These are phyloP conservation scores for Xanthia icteritia DNA, from an alignment of 2,888 invertebrate genomes.

Conservation along the genomic window DNA sequence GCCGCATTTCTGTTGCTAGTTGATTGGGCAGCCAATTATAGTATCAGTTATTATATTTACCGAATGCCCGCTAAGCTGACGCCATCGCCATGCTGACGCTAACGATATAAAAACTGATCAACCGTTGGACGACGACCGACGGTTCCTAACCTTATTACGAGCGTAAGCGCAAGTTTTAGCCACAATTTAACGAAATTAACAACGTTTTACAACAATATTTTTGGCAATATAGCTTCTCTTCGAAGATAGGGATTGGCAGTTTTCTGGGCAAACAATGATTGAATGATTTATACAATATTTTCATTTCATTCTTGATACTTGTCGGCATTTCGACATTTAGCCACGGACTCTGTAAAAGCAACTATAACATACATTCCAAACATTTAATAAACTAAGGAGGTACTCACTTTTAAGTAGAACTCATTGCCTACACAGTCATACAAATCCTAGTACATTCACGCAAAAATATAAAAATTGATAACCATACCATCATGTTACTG, in stretches of 20 bases:
- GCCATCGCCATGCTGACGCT: neutral
- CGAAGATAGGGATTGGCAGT: neutral
- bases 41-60: neutral
- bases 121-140: neutral
- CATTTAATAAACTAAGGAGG: neutral
- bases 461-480: constrained; percentile 39
- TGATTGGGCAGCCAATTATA: neutral
- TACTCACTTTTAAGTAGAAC: neutral
- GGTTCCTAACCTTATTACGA: constrained; percentile 11
- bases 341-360: neutral
- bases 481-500: constrained; percentile 38
- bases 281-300: neutral
- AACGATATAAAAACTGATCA: constrained; percentile 24
- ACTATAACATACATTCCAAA: neutral
- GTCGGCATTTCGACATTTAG: neutral
- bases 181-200: neutral
- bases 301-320: neutral
- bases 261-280: neutral
- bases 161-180: neutral
- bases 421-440: neutral
- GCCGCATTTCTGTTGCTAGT: neutral
- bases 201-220: neutral
- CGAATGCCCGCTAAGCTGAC: neutral
- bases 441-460: constrained; percentile 7
- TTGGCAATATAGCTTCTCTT: neutral